A percentile compares a stretch with the other conserved stretches of the same genome.
Conservation (phyloP, 2,113 vertebrate genomes). For the Anser cygnoides region DNA sequence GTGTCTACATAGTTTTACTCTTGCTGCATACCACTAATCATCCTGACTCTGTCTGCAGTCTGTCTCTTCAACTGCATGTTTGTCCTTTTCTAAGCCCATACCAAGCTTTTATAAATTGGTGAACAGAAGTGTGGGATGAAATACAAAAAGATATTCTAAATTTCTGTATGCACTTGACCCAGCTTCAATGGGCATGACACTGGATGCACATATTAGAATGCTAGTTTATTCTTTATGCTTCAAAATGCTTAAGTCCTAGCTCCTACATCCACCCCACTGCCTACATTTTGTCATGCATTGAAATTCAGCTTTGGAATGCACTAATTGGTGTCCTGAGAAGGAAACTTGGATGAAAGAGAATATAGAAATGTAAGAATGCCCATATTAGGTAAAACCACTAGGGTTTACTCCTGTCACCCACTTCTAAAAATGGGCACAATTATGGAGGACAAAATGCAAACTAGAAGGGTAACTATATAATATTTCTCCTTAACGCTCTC, state of each 20-base stretch:
- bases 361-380: neutral
- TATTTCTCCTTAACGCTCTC: neutral
- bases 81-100: neutral
- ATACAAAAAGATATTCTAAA: neutral
- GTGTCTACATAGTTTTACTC: constrained; percentile 1
- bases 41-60: neutral
- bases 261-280: neutral
- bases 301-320: neutral
- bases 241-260: neutral
- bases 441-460: neutral
- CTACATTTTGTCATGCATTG: neutral
- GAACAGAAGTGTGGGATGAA: neutral
- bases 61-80: neutral
- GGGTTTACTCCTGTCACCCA: neutral
- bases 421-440: neutral
- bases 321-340: neutral
- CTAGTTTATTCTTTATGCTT: neutral
- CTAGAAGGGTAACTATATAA: neutral
- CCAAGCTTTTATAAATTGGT: neutral
- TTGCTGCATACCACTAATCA: neutral
- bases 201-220: neutral
- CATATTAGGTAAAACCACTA: neutral
- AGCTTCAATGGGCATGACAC: neutral
- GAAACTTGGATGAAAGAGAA: neutral
- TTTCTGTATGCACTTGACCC: neutral